phyloP scores from a whole-genome alignment of 2,888 invertebrate species.

The Cepaea hortensis region DNA sequence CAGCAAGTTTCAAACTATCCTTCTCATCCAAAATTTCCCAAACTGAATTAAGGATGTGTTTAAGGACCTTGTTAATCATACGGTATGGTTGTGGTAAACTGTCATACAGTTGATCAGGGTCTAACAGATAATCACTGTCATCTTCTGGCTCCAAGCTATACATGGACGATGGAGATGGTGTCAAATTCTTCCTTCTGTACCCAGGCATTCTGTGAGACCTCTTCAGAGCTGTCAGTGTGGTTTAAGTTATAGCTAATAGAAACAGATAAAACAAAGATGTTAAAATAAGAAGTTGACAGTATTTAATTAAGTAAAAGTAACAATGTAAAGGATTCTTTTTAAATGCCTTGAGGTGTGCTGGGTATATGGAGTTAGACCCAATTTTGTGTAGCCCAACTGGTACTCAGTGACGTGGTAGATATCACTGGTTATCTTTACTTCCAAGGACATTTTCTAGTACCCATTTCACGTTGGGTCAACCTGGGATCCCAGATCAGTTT shows the following conservation, averaged over 20 bases:
- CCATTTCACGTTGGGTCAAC: too few relatives aligned
- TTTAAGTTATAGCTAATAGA: neutral
- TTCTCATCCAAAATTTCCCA: constrained; percentile 68
- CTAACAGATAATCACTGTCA: constrained; percentile 70
- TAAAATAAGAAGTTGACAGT: neutral
- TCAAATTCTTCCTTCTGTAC: constrained; percentile 68
- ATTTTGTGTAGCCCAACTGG: neutral
- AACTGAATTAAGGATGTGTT: constrained; percentile 66
- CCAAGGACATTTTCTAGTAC: too few relatives aligned
- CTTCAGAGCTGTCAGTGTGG: neutral
- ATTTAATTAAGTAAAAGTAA: neutral
- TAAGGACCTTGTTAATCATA: constrained; percentile 71
- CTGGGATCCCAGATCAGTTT: too few relatives aligned
- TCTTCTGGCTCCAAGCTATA: constrained; percentile 65
- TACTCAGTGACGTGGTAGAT: neutral
- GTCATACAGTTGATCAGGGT: constrained; percentile 72
- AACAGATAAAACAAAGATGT: neutral
- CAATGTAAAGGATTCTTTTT: too few relatives aligned
- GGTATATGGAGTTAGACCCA: neutral
- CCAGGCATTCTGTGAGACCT: constrained; percentile 65
- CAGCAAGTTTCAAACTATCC: constrained; percentile 62
- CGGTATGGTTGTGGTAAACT: constrained; percentile 73
- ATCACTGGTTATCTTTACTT: neutral
- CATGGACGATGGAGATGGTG: constrained; percentile 69
- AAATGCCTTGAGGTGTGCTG: neutral